Evolutionary conservation across 2,797 vertebrate genomes (phyloP), one percentile per base, ranked within the genome.

Genomic region (Acanthis flammea): DNA sequence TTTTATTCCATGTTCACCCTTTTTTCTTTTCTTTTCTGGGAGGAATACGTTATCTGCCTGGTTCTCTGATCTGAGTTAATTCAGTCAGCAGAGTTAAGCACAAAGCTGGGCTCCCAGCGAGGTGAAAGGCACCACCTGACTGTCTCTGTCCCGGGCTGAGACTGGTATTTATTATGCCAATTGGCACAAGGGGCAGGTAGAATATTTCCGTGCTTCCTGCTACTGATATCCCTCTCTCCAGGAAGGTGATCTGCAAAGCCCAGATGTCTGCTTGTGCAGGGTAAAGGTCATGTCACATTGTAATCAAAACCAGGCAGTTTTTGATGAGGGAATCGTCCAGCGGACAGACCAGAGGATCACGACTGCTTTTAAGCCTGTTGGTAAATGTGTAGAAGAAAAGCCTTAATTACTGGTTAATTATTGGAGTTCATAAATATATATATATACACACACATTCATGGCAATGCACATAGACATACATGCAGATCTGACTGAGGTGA

Each of bases 231-330:
- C 8, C 30, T 41, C 66, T 78, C 37, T 85, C 5, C 48, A 48
- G 80, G n/a, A 76, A 86, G 9, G 31, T 31, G 37, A 66, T 62
- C 31, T 60, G 27, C 35, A 78, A 58, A 51, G 30, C 31, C 33
- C 42, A 48, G 62, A 88, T 25, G 22, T 63, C 44, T 76, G 55
- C 18, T 84, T n/a, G 16, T 45, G 30, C 24, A 81, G 31, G 35
- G 27, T 54, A 14, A 50, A 11, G 6, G 61, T 86, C 31, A 25
- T 31, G 27, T 30, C 47, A 18, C 21, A 33, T 54, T 41, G 61
- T 12, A 54, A 25, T 37, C 30, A 53, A 72, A 79, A 66, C 7
- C 1, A 21, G 0, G 0, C 6, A 7, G 31, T 53, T 90, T 86
- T 33, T 79, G 31, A 31, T 3, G 10, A 31, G 17, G 19, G 31